A percentile compares a stretch with the other conserved stretches of the same genome.
Evolutionary conservation across 2,113 vertebrate genomes (phyloP).

Genomic region (Gorsachius goisagi): DNA sequence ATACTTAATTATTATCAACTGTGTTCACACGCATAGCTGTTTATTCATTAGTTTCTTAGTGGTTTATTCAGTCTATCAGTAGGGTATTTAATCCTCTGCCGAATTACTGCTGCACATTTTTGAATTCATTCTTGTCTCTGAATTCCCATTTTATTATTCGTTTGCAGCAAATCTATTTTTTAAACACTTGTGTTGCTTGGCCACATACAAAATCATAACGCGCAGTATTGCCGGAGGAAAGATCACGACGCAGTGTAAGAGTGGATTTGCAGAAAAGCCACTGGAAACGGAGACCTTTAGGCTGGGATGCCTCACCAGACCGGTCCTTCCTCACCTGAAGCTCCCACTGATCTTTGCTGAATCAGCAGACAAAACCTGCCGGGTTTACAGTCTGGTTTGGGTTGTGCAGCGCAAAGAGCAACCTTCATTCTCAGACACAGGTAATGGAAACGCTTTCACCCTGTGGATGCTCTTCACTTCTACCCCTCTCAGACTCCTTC

Average conservation of each 20-base stretch:
- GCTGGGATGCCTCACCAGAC: neutral
- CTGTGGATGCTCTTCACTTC: neutral
- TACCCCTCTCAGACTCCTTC: neutral
- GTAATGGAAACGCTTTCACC: neutral
- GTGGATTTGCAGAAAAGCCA: neutral
- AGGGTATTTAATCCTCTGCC: neutral
- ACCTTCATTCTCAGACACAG: neutral
- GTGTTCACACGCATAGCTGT: neutral
- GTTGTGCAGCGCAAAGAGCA: neutral
- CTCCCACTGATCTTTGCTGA: neutral
- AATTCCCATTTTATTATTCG: neutral
- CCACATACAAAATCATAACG: neutral
- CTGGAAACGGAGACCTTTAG: neutral
- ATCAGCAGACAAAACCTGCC: neutral
- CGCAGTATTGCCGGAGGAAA: neutral
- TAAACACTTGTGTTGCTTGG: neutral
- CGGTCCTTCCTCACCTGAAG: neutral
- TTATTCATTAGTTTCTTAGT: neutral
- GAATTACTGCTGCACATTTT: neutral
- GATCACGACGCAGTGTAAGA: neutral
- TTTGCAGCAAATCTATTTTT: neutral
- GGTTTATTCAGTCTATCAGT: neutral
- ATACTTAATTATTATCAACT: neutral
- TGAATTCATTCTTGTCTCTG: neutral
- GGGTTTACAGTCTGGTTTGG: neutral